Evolutionary conservation across 1,140 invertebrate genomes (phyloP).

Genomic region (Parasteatoda tepidariorum): DNA sequence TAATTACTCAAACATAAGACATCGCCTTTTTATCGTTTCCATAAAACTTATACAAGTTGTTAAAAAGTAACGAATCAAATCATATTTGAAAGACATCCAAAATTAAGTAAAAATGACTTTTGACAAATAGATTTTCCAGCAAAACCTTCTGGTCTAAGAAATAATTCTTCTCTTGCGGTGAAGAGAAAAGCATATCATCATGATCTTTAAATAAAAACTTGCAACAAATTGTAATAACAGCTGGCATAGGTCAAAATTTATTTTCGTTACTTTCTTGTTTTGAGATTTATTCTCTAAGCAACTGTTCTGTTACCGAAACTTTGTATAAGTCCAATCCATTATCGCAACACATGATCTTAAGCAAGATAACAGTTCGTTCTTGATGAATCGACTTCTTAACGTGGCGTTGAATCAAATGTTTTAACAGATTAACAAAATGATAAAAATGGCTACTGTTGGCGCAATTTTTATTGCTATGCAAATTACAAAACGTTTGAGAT

Average conservation of each 20-base stretch:
- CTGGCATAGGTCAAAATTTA: background rate
- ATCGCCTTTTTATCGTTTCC: background rate
- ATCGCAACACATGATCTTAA: conserved; percentile 28
- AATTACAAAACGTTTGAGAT: too few relatives aligned
- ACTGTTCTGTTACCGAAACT: background rate
- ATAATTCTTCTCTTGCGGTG: background rate
- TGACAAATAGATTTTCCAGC: conserved; percentile 4
- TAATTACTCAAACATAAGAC: background rate
- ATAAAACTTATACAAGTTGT: background rate
- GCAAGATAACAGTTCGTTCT: conserved; percentile 19
- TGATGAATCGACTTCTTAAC: conserved; percentile 37
- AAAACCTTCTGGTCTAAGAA: too few relatives aligned
- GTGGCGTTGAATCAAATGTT: background rate
- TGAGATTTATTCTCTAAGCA: background rate
- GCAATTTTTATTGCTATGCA: background rate
- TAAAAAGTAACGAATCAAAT: background rate
- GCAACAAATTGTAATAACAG: background rate
- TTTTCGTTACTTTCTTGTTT: background rate
- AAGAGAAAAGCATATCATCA: background rate
- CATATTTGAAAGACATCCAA: background rate
- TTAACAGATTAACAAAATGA: background rate
- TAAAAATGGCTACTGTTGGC: background rate
- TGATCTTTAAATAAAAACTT: background rate
- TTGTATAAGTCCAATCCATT: conserved; percentile 31
- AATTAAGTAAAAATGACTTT: background rate